Conservation (phyloP, 92 coral and sea anemone species). For the Parazoanthus darwini region DNA sequence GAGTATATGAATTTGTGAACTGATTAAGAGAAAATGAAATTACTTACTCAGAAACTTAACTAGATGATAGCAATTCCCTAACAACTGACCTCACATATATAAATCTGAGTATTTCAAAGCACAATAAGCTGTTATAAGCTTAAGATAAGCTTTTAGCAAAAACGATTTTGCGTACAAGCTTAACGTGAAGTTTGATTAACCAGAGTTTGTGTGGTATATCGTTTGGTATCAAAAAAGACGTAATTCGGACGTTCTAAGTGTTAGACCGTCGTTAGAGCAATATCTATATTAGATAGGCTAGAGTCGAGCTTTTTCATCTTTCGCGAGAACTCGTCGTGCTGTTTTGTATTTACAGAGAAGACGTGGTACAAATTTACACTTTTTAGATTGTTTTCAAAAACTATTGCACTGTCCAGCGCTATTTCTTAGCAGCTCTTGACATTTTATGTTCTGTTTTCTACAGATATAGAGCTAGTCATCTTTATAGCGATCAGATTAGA, state of each 20-base stretch:
- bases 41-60: constrained; percentile 6
- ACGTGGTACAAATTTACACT: neutral
- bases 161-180: neutral
- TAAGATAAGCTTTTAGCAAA: neutral
- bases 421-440: neutral
- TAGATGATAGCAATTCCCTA: neutral
- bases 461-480: neutral
- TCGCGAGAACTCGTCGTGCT: neutral
- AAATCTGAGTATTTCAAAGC: neutral
- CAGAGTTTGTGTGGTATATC: no score
- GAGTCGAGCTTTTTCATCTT: neutral
- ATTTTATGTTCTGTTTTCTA: neutral
- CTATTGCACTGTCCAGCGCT: neutral
- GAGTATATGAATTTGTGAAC: neutral
- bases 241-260: neutral
- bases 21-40: constrained; percentile 17
- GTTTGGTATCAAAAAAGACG: neutral
- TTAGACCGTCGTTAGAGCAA: neutral
- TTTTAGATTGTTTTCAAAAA: neutral
- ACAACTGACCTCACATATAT: neutral
- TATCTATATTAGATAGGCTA: neutral
- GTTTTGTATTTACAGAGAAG: neutral
- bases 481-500: neutral
- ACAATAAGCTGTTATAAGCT: neutral
- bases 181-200: neutral